phyloP scores from a whole-genome alignment of 2,113 vertebrate genomes.

The human (Homo sapiens) region DNA sequence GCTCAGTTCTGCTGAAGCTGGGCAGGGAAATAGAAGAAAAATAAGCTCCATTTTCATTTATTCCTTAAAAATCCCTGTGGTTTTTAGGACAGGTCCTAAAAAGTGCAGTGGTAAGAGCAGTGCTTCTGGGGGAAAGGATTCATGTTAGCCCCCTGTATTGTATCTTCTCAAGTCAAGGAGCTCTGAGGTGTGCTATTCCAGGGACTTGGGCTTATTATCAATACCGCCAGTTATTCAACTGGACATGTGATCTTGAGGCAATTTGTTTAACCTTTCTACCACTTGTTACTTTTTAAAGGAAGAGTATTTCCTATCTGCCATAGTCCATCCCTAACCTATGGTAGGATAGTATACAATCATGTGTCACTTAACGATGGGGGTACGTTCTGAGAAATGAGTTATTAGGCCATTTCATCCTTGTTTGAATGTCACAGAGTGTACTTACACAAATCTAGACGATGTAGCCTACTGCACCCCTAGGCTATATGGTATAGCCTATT shows the following conservation, averaged over 20 bases:
- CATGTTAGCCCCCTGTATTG: neutral
- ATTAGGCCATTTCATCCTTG: neutral
- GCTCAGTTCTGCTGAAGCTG: neutral
- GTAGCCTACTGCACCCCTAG: neutral
- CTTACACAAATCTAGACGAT: neutral
- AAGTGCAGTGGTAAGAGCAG: neutral
- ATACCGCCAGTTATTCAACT: neutral
- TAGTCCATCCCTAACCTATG: neutral
- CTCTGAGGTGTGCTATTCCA: neutral
- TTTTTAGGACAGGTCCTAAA: neutral
- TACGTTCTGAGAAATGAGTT: neutral
- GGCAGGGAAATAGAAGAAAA: neutral
- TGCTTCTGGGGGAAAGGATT: neutral
- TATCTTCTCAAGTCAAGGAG: neutral
- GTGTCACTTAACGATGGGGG: neutral
- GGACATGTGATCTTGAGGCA: neutral
- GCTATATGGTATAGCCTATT: neutral
- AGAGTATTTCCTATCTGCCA: neutral
- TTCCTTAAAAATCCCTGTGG: neutral
- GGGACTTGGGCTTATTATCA: neutral
- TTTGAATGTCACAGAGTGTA: neutral
- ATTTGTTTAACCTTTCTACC: neutral
- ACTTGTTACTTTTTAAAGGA: conserved; percentile 17
- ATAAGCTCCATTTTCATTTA: neutral
- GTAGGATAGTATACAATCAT: neutral